Evolutionary conservation across 1,140 invertebrate genomes (phyloP).

Genomic region (Portunus trituberculatus): DNA sequence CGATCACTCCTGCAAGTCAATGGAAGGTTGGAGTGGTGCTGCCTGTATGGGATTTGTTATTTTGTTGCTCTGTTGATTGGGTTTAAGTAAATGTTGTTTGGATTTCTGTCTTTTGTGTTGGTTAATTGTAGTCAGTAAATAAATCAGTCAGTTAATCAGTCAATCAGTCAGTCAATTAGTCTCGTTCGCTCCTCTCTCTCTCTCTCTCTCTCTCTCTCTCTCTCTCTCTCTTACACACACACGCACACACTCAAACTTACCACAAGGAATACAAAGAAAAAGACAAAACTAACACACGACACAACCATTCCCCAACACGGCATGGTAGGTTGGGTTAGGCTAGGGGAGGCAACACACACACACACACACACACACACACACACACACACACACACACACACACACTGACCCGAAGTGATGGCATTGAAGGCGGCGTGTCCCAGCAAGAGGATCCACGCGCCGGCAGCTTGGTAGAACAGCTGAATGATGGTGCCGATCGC

Average conservation of each 20-base stretch:
- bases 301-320: too few species aligned
- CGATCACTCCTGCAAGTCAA: constrained; percentile 76
- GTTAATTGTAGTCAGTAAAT: too few species aligned
- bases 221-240: neutral
- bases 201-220: too few species aligned
- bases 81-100: too few species aligned
- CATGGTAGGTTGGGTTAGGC: too few species aligned
- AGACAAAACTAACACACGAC: neutral
- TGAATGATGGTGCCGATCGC: constrained; percentile 79
- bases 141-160: too few species aligned
- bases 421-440: constrained; percentile 78
- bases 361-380: neutral
- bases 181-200: too few species aligned
- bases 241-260: neutral
- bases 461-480: constrained; percentile 78
- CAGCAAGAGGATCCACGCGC: constrained; percentile 78
- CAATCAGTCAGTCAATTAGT: too few species aligned
- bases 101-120: too few species aligned
- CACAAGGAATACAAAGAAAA: neutral
- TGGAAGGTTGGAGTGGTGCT: neutral
- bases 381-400: neutral
- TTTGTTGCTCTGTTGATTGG: too few species aligned
- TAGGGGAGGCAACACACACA: neutral
- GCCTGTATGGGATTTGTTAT: too few species aligned
- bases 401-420: constrained; percentile 74